phyloP scores from a whole-genome alignment of 2,888 invertebrate genomes.

The Scrobipalpa costella region DNA sequence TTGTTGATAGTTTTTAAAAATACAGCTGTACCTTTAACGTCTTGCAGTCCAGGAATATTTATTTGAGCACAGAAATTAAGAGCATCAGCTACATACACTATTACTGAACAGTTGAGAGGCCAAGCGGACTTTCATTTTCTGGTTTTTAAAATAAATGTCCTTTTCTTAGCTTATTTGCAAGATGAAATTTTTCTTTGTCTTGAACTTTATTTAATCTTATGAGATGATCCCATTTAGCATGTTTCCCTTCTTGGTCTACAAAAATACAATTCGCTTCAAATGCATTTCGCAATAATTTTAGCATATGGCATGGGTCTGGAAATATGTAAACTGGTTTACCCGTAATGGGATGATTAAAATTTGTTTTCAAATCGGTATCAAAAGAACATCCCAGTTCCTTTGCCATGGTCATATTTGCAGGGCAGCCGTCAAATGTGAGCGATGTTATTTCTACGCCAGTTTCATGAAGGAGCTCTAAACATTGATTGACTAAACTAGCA shows the following conservation, averaged over 20 bases:
- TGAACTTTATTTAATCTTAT: no score
- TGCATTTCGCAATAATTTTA: constrained; percentile 33
- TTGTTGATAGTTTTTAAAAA: constrained; percentile 12
- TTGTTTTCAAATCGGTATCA: no score
- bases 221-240: no score
- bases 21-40: not conserved
- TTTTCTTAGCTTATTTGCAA: constrained; percentile 28
- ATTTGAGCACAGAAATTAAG: not conserved
- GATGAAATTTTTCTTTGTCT: constrained; percentile 28
- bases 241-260: constrained; percentile 24
- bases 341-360: constrained; percentile 31
- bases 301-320: constrained; percentile 32
- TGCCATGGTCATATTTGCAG: no score
- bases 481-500: constrained; percentile 23
- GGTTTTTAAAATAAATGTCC: no score
- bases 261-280: constrained; percentile 29
- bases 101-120: no score
- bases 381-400: no score
- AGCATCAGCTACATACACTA: no score
- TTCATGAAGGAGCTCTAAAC: constrained; percentile 18
- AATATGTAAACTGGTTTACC: constrained; percentile 25
- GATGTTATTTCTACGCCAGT: no score
- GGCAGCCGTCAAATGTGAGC: no score
- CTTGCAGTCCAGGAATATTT: not conserved
- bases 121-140: no score